Evolutionary conservation across 2,113 vertebrate genomes (phyloP), one percentile per base, ranked within the genome.

Genomic region (Prietella phreatophila): DNA sequence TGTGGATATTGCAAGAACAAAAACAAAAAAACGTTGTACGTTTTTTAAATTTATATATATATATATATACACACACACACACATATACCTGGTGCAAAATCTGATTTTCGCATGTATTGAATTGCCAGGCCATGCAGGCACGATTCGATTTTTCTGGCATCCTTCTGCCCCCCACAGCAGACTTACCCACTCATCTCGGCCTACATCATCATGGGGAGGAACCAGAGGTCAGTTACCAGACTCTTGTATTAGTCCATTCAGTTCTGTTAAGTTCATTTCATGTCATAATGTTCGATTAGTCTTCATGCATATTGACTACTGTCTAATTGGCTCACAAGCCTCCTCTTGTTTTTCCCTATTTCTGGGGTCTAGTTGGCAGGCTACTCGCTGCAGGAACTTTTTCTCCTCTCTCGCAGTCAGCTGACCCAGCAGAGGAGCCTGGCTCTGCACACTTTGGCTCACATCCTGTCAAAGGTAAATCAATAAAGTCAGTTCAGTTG

Each of bases 121-220:
- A 25, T 84, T 84, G 1, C 88, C 60, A 99, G 98, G 96, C 96
- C 84, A 99, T 99, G 98, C 97, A 98, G 93, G 98, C 97, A 89
- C 97, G 98, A 19, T 99, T 99, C 92, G 96, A 95, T 91, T 97
- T 99, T 71, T 93, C 95, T 5, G 98, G 98, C 88, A 95, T 93
- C 53, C 92, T 99, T 50, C 96, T 99, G 89, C 96, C 96, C 0
- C 96, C 96, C 0, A 93, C 95, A 17, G 91, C 95, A 88, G 97
- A 99, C 90, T 93, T 99, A 47, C 98, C 98, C 20, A 97, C 97
- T 61, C 96, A 99, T 92, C 93, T 99, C 87, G 98, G 98, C 55
- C 94, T 99, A 87, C 98, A 99, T 90, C 98, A 99, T 91, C 98
- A 99, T 65, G 98, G 98, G 93, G 97, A 98, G 47, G 97, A 99